phyloP scores from a whole-genome alignment of 35 echinoderm and acorn worm species.

The Patiria miniata region DNA sequence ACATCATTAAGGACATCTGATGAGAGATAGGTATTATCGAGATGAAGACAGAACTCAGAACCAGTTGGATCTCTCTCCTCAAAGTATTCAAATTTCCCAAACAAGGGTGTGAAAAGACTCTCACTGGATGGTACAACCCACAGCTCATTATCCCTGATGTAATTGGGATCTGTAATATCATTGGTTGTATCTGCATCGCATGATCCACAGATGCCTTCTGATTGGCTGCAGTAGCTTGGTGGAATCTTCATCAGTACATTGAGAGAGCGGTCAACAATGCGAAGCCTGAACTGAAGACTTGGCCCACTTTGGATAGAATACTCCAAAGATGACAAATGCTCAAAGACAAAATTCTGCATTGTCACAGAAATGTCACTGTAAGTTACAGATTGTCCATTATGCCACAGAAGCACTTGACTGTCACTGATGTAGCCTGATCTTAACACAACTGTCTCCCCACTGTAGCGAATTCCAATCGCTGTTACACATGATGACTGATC shows the following conservation, averaged over 20 bases:
- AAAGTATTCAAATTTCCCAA: slow-evolving; percentile 30
- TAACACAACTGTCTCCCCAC: slow-evolving; percentile 42
- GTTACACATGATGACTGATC: slow-evolving; percentile 67
- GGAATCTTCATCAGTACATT: slow-evolving; percentile 27
- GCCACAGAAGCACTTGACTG: slow-evolving; percentile 57
- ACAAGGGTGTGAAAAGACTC: slow-evolving; percentile 58
- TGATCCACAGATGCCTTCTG: slow-evolving; percentile 76
- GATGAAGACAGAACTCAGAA: slow-evolving; percentile 50
- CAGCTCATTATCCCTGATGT: slow-evolving; percentile 4
- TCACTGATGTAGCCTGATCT: slow-evolving; percentile 67
- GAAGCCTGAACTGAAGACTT: neutral
- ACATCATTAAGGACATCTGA: slow-evolving; percentile 63
- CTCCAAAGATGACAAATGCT: slow-evolving; percentile 36
- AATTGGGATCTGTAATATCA: slow-evolving; percentile 56
- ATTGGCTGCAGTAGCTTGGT: slow-evolving; percentile 34
- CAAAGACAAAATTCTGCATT: slow-evolving; percentile 35
- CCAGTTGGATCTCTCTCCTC: slow-evolving; percentile 58
- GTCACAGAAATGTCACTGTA: slow-evolving; percentile 22
- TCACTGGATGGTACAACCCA: slow-evolving; percentile 10
- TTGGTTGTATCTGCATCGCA: slow-evolving; percentile 73
- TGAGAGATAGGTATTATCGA: slow-evolving; percentile 59
- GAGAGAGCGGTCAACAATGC: slow-evolving; percentile 64
- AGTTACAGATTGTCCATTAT: slow-evolving; percentile 29
- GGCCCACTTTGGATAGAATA: slow-evolving; percentile 49
- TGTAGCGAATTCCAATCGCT: slow-evolving; percentile 49